Percentiles rank a stretch among this genome's conserved stretches.
Evolutionary conservation across 2,888 invertebrate species (phyloP).

Genomic region (Cantharis flavilabris): DNA sequence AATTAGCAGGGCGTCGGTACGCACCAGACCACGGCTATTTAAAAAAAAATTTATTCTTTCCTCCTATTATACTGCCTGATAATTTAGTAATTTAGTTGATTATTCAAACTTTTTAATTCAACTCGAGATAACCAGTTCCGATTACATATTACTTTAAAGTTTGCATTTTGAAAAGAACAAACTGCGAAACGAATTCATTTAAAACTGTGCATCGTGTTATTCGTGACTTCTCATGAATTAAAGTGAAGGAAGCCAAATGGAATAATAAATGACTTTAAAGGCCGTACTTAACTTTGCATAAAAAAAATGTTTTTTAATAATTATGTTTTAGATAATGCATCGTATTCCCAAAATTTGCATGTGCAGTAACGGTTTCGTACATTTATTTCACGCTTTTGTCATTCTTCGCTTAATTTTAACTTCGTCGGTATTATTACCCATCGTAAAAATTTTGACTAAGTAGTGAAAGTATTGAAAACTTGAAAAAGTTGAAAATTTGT

Average conservation of each 20-base stretch:
- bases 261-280: constrained; percentile 24
- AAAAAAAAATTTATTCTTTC: neutral
- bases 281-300: neutral
- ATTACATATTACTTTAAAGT: neutral
- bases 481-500: too few relatives aligned
- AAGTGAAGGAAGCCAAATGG: constrained; percentile 26
- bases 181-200: constrained; percentile 13
- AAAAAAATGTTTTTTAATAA: neutral
- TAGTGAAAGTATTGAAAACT: too few relatives aligned
- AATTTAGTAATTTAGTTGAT: neutral
- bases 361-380: neutral
- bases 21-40: too few relatives aligned
- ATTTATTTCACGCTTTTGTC: too few relatives aligned
- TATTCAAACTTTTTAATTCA: neutral
- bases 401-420: too few relatives aligned
- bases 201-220: constrained; percentile 9
- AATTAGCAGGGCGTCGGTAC: too few relatives aligned
- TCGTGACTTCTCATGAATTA: constrained; percentile 15
- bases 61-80: neutral
- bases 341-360: neutral
- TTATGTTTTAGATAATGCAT: neutral
- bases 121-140: neutral
- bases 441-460: too few relatives aligned
- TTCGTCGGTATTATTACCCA: too few relatives aligned
- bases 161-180: neutral